Evolutionary conservation across 2,797 vertebrate genomes (phyloP).

Genomic region (Pseudochromis fuscus): DNA sequence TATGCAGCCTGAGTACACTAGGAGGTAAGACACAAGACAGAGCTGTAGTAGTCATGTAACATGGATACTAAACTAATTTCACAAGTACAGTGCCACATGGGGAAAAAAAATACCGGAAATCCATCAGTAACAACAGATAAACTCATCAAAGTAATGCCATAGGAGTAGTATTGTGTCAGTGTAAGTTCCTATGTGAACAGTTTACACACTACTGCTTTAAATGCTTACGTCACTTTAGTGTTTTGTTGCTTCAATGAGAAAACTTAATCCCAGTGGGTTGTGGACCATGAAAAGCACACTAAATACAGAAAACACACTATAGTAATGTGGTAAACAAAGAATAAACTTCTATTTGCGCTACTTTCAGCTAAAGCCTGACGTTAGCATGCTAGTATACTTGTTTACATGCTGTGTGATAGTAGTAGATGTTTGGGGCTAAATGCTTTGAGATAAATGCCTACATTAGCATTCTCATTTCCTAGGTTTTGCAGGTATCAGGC

Average conservation of each 20-base stretch:
- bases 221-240: too few relatives aligned
- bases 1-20: constrained; percentile 67
- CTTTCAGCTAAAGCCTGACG: not conserved
- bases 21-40: constrained; percentile 78
- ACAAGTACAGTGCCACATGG: not conserved
- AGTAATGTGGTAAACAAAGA: not conserved
- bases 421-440: not conserved
- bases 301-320: not conserved
- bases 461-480: not conserved
- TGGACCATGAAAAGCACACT: not conserved
- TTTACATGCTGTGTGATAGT: not conserved
- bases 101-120: not conserved
- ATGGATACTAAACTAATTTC: not conserved
- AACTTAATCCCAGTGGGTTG: not conserved
- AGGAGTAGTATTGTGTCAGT: not conserved
- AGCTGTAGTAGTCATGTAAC: not conserved
- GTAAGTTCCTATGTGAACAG: not conserved
- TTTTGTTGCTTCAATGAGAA: not conserved
- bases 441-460: not conserved
- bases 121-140: not conserved
- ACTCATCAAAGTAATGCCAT: not conserved
- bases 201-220: not conserved
- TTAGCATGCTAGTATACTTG: not conserved
- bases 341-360: not conserved
- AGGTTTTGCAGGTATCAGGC: not conserved